Evolutionary conservation across 1,140 invertebrate species (phyloP), one percentile per base, ranked within the genome.

Genomic region (Conus ventricosus): DNA sequence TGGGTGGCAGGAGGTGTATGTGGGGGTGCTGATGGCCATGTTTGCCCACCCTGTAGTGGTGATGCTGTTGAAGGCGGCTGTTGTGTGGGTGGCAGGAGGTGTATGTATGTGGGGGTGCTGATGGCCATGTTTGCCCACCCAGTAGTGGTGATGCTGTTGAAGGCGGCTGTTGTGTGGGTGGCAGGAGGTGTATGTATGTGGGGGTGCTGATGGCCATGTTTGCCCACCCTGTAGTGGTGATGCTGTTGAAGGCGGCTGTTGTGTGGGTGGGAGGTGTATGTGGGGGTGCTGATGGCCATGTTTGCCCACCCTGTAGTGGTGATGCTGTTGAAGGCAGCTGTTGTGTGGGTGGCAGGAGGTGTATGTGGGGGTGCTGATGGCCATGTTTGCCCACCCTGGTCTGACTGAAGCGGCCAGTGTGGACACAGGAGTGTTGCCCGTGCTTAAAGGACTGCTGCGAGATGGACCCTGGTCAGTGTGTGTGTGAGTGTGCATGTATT

Each of bases 281-380:
- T 76, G 25, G 86, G 71, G 23, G 78, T 87, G 54, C n/a, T 87
- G 39, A 81, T 55, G 76, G 76, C 54, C 7, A 5, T 87, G 13
- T 87, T 81, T 57, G n/a, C 23, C 4, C 86, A 87, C 75, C 13
- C 13, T 57, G 55, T 7, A 57, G 55, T 7, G 13, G 55, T 57
- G 55, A 7, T 13, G 6, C 13, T 57, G 55, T 57, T 6, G 6
- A 7, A 13, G 6, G 6, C 55, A 57, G 25, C 81, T n/a, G n/a
- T n/a, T n/a, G n/a, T n/a, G n/a, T n/a, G n/a, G n/a, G n/a, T n/a
- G n/a, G 86, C n/a, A n/a, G 86, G 76, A 57, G 57, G 78, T 51
- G 63, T 87, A 81, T 60, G 78, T 76, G n/a, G 86, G 71, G 25
- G 78, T 87, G 25, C 27, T 87, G 53, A 82, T 57, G 78, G 78